A percentile compares a stretch with the other conserved stretches of the same genome.
phyloP scores from a whole-genome alignment of 2,888 invertebrate genomes.

The Bombylius major region DNA sequence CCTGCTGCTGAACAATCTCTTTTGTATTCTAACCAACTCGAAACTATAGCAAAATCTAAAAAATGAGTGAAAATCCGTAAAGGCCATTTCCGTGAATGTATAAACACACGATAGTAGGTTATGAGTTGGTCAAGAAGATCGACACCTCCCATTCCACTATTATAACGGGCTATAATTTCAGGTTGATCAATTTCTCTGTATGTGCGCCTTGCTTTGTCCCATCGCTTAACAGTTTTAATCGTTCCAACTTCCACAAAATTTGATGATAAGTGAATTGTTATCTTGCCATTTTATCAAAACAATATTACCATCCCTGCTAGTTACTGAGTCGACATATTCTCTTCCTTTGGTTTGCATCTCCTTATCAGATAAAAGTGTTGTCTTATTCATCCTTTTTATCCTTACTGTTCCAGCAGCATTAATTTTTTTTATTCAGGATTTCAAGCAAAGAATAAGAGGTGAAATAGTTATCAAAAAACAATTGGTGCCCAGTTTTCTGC shows the following conservation, averaged over 20 bases:
- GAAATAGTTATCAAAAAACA: neutral
- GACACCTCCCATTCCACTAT: constrained; percentile 7
- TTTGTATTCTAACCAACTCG: neutral
- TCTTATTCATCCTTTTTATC: neutral
- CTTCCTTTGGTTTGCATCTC: neutral
- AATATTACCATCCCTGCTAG: constrained; percentile 6
- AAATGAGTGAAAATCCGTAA: constrained; percentile 1
- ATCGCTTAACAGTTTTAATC: constrained; percentile 5
- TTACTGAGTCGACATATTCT: neutral
- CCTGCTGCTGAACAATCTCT: neutral
- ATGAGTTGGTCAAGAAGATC: constrained; percentile 9
- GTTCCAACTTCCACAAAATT: constrained; percentile 8
- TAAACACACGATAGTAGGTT: neutral
- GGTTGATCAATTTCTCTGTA: constrained; percentile 2
- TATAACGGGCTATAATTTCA: constrained; percentile 3
- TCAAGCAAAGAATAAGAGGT: neutral
- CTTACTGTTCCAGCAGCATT: neutral
- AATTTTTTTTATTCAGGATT: neutral
- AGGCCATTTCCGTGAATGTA: constrained; percentile 4
- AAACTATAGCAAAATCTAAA: neutral
- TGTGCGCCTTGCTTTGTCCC: neutral
- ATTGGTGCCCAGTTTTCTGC: neutral
- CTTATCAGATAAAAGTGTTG: neutral
- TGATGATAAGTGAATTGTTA: constrained; percentile 8
- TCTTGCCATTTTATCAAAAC: constrained; percentile 6